Conservation (phyloP, 2,888 invertebrate genomes). For the Noctua pronuba region DNA sequence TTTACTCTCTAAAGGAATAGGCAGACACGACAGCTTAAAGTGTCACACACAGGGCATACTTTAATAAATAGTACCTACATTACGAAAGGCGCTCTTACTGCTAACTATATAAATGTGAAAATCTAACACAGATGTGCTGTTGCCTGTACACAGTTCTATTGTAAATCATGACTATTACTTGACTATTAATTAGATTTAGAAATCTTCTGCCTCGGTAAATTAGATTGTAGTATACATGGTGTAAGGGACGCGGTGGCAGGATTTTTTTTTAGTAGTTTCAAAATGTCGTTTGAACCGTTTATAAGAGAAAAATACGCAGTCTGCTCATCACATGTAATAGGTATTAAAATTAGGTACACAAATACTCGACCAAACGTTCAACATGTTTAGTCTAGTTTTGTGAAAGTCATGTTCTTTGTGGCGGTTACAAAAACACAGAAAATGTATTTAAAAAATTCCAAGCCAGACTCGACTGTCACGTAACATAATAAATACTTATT, state of each 20-base stretch:
- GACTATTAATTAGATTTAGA: no score
- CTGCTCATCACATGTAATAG: no score
- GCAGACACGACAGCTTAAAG: neutral
- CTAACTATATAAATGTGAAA: neutral
- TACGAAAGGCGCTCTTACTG: neutral
- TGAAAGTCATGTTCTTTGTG: neutral
- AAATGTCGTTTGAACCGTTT: neutral
- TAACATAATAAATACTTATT: slow-evolving; percentile 11
- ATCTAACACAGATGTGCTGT: no score
- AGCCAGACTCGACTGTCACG: neutral
- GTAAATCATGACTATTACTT: neutral
- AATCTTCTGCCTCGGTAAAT: neutral
- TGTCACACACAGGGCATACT: neutral
- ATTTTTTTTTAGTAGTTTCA: neutral
- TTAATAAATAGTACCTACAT: neutral
- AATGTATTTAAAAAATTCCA: neutral
- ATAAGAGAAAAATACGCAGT: neutral
- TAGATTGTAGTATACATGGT: neutral
- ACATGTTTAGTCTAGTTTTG: neutral
- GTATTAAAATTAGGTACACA: neutral
- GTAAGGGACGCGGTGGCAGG: neutral
- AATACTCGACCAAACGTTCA: neutral
- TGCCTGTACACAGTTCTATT: neutral
- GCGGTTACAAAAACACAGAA: neutral
- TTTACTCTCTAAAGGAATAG: neutral